Base-by-base conservation (phyloP, 2,888 invertebrate species). In the Abscondita cerata region DNA sequence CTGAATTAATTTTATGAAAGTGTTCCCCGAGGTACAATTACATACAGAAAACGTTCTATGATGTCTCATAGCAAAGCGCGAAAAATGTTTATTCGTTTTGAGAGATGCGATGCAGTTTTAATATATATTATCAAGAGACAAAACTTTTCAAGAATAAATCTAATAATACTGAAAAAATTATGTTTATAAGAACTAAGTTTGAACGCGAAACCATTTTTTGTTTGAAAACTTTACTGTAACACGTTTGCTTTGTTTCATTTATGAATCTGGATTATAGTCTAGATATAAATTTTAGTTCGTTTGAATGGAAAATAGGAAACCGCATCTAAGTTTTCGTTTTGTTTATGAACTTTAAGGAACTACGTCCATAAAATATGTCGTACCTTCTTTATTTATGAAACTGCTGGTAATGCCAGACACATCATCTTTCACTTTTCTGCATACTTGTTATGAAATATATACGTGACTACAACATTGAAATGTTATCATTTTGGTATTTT, bases 241-340 rank as follows among this genome's bases (percentile, higher is more conserved):
- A 63, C 63, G 52, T 63, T 59, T 55, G 59, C 63, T 56, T 63
- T 63, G 63, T 63, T 63, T 63, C 59, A 52, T 52, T 63, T 55
- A 52, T 59, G 59, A 62, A 62, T 63, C 59, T 34, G 48, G 52
- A 56, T 63, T 63, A 63, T 55, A 56, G 63, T 59, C 55, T 47
- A 52, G 56, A 59, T 55, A 63, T 63, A 63, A 63, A 63, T 63
- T 63, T 59, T 56, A 63, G 56, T 63, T 63, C 55, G 62, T 50
- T 46, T 36, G 51, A 52, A 52, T 59, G 51, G 56, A 59, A 63
- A 63, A 56, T 56, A 59, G 59, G 63, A 59, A 55, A 52, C 56
- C 57, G 40, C 34, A 40, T 15, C 57, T 58, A 18, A 58, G 46
- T 53, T 59, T 59, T 52, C 34, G 51, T 63, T 56, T 63, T 59